phyloP scores from a whole-genome alignment of 2,797 vertebrate species.

The Sebastiscus albofasciatus region DNA sequence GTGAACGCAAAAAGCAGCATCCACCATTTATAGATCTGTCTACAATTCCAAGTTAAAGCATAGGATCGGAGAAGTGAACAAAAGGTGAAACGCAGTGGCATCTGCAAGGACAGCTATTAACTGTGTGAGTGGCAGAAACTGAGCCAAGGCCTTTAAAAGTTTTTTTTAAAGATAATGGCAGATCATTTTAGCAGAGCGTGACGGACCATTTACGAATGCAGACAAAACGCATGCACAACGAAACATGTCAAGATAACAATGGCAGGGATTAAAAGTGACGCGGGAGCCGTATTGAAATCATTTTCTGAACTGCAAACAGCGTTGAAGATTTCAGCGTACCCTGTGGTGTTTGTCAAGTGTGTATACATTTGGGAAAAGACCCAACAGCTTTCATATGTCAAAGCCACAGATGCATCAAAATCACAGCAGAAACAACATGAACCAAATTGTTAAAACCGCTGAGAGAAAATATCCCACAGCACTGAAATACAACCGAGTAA shows the following conservation, averaged over 20 bases:
- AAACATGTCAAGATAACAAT: constrained; percentile 31
- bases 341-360: constrained; percentile 40
- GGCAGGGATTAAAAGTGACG: constrained; percentile 39
- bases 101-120: not conserved
- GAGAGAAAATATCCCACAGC: constrained; percentile 5
- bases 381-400: constrained; percentile 49
- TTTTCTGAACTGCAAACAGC: constrained; percentile 21
- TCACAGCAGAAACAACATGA: constrained; percentile 33
- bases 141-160: not conserved
- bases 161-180: not conserved
- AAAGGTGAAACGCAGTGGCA: not conserved
- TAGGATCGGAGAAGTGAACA: not conserved
- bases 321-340: not conserved
- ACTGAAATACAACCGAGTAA: constrained; percentile 26
- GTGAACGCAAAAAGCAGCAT: not conserved
- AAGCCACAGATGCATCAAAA: constrained; percentile 47
- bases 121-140: not conserved
- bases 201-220: not conserved
- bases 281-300: constrained; percentile 7
- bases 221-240: constrained; percentile 3
- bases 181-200: not conserved
- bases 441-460: constrained; percentile 40
- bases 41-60: not conserved
- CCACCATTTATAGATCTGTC: not conserved
- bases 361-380: constrained; percentile 31